phyloP scores from a whole-genome alignment of 2,797 vertebrate species.

The Champsocephalus esox region DNA sequence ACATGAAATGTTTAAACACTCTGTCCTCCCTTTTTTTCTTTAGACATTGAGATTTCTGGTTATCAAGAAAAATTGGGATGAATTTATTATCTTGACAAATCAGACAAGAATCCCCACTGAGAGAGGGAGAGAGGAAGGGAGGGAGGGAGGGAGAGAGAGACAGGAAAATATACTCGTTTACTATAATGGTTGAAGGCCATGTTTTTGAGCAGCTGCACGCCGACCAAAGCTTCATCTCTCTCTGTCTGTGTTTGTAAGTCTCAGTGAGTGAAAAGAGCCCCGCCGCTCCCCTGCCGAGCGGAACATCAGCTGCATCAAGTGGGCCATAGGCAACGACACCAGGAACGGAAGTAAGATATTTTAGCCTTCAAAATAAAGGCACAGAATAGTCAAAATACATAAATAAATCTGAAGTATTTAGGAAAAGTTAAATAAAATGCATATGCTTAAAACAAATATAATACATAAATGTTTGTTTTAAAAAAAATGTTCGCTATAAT shows the following conservation, averaged over 20 bases:
- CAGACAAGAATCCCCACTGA: constrained; percentile 37
- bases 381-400: accelerated
- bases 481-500: no score
- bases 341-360: background rate
- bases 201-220: constrained; percentile 73
- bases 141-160: background rate
- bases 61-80: constrained; percentile 45
- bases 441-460: background rate
- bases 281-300: constrained; percentile 81
- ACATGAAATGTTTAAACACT: constrained; percentile 32
- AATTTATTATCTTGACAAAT: constrained; percentile 43
- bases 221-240: constrained; percentile 54
- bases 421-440: background rate
- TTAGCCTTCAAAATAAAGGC: constrained; percentile 66
- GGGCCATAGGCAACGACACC: constrained; percentile 22
- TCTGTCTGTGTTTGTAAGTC: constrained; percentile 57
- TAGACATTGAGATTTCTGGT: constrained; percentile 34
- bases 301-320: constrained; percentile 74
- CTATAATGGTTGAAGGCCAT: constrained; percentile 53
- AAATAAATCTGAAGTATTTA: background rate
- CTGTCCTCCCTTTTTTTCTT: background rate
- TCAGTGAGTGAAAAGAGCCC: constrained; percentile 76
- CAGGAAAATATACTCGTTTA: constrained; percentile 20
- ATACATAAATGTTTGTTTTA: background rate
- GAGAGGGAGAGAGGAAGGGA: background rate